Evolutionary conservation across 53 echinoderm and acorn worm species (phyloP), one percentile per base, ranked within the genome.

Genomic region (Patiria pectinifera): DNA sequence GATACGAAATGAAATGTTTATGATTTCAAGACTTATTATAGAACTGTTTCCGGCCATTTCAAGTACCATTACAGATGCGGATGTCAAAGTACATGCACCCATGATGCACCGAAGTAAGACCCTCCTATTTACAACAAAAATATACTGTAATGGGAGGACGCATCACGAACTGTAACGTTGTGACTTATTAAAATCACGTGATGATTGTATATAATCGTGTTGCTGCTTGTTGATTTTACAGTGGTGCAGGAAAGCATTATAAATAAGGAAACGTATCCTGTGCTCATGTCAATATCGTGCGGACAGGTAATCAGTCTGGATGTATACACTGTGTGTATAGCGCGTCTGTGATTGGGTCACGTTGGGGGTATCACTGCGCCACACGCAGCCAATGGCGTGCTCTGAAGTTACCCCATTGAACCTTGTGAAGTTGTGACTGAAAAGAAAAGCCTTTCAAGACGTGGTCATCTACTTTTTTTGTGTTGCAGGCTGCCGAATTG

Each of bases 311-410:
- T 15, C 66, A 66, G 15, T 66, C 66, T 66, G 66, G 19, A 66
- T 16, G 19, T 66, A 35, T 35, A 66, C 66, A 18, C 24, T 24
- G 2, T 24, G 23, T 6, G 24, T 21, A 70, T 18, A 70, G 0
- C 74, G 10, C 66, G 19, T 66, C 25, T 6, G 46, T 82, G 82
- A 82, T 82, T 82, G 82, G 82, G 15, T 48, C 53, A 4, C 9
- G 82, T 21, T 22, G 3, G 21, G n/a, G 5, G 19, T 8, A 48
- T 82, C 82, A 59, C 82, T 59, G 82, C 53, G 8, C 5, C 6
- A 21, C 82, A 6, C 19, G 58, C 59, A 49, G 82, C 82, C 82
- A 82, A 82, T 82, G 22, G 82, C 82, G 59, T 48, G 59, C 80
- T 9, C 15, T 25, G 44, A 12, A 35, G 78, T 78, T 6, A 78